Percentiles rank a stretch among this genome's conserved stretches.
Evolutionary conservation across 2,888 invertebrate genomes (phyloP).

Genomic region (Napeogenes inachia): DNA sequence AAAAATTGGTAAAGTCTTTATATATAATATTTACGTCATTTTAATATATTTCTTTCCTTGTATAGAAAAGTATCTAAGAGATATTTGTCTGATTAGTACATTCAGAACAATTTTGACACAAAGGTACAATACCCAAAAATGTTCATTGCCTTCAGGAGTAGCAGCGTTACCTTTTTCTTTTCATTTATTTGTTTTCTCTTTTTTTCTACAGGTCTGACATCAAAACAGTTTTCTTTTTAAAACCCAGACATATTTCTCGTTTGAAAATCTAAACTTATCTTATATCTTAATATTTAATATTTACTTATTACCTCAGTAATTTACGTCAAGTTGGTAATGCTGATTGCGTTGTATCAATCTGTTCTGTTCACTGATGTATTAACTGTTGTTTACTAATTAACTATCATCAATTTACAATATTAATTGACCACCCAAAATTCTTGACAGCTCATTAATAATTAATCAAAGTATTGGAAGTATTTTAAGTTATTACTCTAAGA

Average conservation of each 20-base stretch:
- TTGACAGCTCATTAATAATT: too few species aligned
- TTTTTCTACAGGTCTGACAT: slow-evolving; percentile 19
- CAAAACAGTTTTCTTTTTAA: slow-evolving; percentile 22
- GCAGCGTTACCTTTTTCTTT: slow-evolving; percentile 20
- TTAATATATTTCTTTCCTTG: too few species aligned
- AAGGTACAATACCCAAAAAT: slow-evolving; percentile 11
- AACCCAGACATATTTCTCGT: slow-evolving; percentile 23
- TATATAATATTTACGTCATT: too few species aligned
- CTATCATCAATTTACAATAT: too few species aligned
- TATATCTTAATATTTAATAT: slow-evolving; percentile 15
- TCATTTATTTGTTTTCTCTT: slow-evolving; percentile 14
- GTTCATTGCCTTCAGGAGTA: slow-evolving; percentile 11
- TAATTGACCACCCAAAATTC: too few species aligned
- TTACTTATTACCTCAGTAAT: neutral
- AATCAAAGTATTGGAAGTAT: too few species aligned
- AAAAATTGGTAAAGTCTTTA: too few species aligned
- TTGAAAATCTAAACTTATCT: slow-evolving; percentile 17
- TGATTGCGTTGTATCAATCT: neutral
- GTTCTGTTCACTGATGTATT: neutral
- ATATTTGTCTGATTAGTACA: too few species aligned
- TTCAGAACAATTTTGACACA: too few species aligned
- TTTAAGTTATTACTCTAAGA: too few species aligned
- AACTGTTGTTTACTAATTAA: neutral
- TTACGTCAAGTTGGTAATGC: neutral
- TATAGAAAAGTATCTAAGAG: too few species aligned